Percentiles rank a stretch among this genome's conserved stretches.
Conservation (phyloP, 2,797 vertebrate species). For the Taeniopygia guttata region DNA sequence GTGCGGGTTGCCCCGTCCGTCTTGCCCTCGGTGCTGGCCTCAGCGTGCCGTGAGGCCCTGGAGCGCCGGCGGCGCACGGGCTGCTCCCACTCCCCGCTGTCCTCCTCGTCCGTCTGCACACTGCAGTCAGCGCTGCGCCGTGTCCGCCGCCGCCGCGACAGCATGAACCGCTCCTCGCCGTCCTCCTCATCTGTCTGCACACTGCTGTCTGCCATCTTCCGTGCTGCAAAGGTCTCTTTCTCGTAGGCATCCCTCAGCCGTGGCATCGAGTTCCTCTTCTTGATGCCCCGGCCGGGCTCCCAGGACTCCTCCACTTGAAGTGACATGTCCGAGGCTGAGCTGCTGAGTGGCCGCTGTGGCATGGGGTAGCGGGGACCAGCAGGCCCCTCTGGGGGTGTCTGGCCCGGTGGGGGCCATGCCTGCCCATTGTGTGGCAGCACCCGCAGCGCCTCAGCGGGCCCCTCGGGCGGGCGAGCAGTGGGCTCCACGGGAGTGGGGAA, state of each 20-base stretch:
- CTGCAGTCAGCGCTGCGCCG: conserved; percentile 94
- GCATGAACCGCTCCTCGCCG: conserved; percentile 88
- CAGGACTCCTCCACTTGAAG: conserved; percentile 88
- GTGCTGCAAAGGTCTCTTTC: conserved; percentile 77
- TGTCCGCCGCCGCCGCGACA: conserved; percentile 86
- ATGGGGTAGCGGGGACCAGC: conserved; percentile 52
- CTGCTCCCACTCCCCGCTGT: conserved; percentile 95
- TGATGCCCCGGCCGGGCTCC: conserved; percentile 82
- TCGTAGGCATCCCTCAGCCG: conserved; percentile 89
- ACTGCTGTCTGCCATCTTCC: conserved; percentile 90
- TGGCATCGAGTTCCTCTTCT: conserved; percentile 97
- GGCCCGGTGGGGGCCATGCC: conserved; percentile 82
- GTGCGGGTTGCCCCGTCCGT: conserved; percentile 76
- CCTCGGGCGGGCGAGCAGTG: conserved; percentile 79
- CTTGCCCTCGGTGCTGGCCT: conserved; percentile 84
- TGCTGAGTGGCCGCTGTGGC: conserved; percentile 87
- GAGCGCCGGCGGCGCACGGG: conserved; percentile 91
- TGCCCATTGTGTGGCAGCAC: conserved; percentile 87
- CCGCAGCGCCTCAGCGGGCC: conserved; percentile 63
- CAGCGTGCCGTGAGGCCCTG: conserved; percentile 87
- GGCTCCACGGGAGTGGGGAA: conserved; percentile 86
- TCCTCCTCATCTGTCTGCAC: conserved; percentile 99
- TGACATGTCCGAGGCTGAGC: conserved; percentile 94
- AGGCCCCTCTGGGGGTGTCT: conserved; percentile 53
- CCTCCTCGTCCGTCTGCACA: conserved; percentile 97